Conservation (phyloP, 2,888 invertebrate genomes). For the Andrena chrysosceles region DNA sequence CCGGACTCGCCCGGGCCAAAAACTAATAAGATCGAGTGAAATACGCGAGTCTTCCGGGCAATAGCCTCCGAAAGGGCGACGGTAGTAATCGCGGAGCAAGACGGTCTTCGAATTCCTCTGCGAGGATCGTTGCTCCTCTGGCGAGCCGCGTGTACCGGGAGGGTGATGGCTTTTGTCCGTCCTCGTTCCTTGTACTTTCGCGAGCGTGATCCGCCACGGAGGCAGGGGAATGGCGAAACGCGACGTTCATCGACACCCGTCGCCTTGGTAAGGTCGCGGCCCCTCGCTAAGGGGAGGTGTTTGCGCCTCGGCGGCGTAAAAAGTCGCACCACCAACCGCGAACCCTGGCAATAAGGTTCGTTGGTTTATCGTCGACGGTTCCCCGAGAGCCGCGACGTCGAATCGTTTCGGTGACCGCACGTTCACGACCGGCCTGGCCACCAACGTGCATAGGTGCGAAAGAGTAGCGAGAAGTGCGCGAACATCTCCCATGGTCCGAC, state of each 20-base stretch:
- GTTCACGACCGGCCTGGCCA: slow-evolving; percentile 29
- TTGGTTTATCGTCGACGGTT: slow-evolving; percentile 80
- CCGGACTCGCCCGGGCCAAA: slow-evolving; percentile 58
- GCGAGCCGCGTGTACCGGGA: not conserved
- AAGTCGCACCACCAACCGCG: slow-evolving; percentile 74
- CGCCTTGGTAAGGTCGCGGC: slow-evolving; percentile 77
- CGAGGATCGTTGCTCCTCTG: slow-evolving; percentile 8
- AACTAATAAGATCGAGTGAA: slow-evolving; percentile 74
- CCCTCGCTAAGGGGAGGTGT: slow-evolving; percentile 72
- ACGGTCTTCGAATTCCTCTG: slow-evolving; percentile 55
- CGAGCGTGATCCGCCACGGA: not conserved
- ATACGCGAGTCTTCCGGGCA: slow-evolving; percentile 72
- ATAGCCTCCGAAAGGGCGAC: slow-evolving; percentile 64
- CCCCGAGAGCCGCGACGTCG: slow-evolving; percentile 73
- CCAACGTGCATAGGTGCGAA: slow-evolving; percentile 35
- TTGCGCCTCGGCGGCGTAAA: slow-evolving; percentile 50
- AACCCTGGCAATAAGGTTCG: slow-evolving; percentile 80
- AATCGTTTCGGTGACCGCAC: slow-evolving; percentile 65
- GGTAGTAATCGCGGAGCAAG: slow-evolving; percentile 50
- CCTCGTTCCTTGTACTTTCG: not conserved
- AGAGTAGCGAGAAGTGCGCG: not conserved
- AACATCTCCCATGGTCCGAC: slow-evolving; percentile 14
- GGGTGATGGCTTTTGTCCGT: not conserved
- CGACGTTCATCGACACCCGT: slow-evolving; percentile 65
- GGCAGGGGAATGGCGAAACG: slow-evolving; percentile 12